Conservation (phyloP, 2,113 vertebrate species). For the Synchiropus splendidus region DNA sequence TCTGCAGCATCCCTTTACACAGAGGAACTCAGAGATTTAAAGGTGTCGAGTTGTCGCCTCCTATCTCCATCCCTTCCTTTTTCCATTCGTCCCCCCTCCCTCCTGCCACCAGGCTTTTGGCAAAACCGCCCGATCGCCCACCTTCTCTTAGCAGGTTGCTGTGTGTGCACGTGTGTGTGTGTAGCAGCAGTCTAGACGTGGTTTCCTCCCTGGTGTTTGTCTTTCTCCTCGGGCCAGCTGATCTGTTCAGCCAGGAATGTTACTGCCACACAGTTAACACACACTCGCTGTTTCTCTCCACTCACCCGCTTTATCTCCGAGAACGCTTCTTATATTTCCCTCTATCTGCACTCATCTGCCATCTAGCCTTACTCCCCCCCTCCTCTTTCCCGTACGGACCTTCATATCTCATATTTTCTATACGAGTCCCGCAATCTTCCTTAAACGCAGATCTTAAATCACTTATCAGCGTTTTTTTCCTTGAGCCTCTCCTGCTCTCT, state of each 20-base stretch:
- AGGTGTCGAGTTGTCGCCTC: constrained; percentile 1
- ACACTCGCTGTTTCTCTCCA: constrained; percentile 25
- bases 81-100: constrained; percentile 11
- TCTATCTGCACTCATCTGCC: too few relatives aligned
- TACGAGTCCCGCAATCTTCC: constrained; percentile 3
- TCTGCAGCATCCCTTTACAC: not conserved
- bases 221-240: constrained; percentile 65
- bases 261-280: constrained; percentile 49
- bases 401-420: not conserved
- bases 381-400: not conserved
- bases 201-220: constrained; percentile 67
- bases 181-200: constrained; percentile 56
- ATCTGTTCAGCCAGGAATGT: constrained; percentile 66
- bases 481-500: not conserved
- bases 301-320: constrained; percentile 9
- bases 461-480: not conserved
- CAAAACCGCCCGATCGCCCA: constrained; percentile 51
- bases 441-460: constrained; percentile 2
- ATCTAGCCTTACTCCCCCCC: not conserved
- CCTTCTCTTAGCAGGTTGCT: constrained; percentile 59
- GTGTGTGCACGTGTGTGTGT: constrained; percentile 26
- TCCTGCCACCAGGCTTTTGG: constrained; percentile 44
- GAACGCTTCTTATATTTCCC: constrained; percentile 9
- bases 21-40: too few relatives aligned
- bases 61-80: constrained; percentile 32